Conservation (phyloP, 1,140 invertebrate genomes). For the Drosophila nigromelanica region DNA sequence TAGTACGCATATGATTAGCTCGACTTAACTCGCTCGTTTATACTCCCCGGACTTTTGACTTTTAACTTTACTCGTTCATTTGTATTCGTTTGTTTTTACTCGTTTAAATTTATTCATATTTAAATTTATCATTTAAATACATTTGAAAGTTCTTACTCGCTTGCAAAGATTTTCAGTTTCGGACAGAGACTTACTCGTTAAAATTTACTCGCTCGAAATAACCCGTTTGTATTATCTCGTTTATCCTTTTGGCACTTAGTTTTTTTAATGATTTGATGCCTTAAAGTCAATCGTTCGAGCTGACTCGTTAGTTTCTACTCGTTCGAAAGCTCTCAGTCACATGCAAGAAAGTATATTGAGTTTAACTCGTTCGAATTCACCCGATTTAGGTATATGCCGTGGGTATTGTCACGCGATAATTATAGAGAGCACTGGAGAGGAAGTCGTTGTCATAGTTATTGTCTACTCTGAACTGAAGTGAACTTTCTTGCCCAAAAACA, state of each 20-base stretch:
- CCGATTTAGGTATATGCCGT: background rate
- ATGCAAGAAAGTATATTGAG: too few species aligned
- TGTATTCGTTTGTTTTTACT: background rate
- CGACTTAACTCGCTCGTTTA: too few species aligned
- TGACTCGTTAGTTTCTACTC: background rate
- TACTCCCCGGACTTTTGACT: too few species aligned
- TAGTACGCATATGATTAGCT: too few species aligned
- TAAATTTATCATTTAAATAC: too few species aligned
- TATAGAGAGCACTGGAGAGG: constrained; percentile 2
- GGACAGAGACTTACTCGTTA: too few species aligned
- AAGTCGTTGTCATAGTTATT: constrained; percentile 10
- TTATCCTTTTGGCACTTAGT: background rate
- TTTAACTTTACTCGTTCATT: background rate
- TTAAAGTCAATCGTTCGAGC: background rate
- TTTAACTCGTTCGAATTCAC: background rate
- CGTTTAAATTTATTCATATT: background rate
- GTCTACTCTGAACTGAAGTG: background rate
- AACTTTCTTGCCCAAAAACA: background rate
- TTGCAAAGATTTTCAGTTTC: too few species aligned
- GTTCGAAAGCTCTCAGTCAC: background rate
- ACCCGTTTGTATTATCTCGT: too few species aligned
- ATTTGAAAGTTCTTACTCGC: background rate
- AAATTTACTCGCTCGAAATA: background rate
- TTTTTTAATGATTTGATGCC: too few species aligned
- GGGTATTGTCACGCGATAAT: constrained; percentile 1